Conservation (phyloP, 2,113 vertebrate genomes). For the Zeus faber region DNA sequence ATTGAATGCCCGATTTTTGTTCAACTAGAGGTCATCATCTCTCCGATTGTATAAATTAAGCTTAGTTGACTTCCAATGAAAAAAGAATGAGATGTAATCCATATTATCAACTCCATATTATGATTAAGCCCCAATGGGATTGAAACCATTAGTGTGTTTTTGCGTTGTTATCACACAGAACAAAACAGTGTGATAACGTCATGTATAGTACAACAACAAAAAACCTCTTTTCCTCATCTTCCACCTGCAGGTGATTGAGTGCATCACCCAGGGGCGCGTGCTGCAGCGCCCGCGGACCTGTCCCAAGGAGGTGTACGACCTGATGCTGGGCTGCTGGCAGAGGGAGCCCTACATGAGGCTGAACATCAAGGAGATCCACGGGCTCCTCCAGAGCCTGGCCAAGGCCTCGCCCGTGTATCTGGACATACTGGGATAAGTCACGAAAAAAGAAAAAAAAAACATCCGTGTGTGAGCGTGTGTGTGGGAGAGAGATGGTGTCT, state of each 20-base stretch:
- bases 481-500: not conserved
- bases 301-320: slow-evolving; percentile 96
- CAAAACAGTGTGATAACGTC: too few relatives aligned
- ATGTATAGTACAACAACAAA: too few relatives aligned
- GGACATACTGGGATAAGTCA: slow-evolving; percentile 98
- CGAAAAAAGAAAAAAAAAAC: too few relatives aligned
- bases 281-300: slow-evolving; percentile 94
- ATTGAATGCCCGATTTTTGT: too few relatives aligned
- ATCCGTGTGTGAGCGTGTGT: not conserved
- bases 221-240: not conserved
- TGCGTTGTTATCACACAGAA: too few relatives aligned
- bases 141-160: too few relatives aligned
- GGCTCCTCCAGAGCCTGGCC: slow-evolving; percentile 93
- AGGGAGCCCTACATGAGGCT: slow-evolving; percentile 97
- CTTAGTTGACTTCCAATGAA: too few relatives aligned
- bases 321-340: slow-evolving; percentile 99
- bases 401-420: slow-evolving; percentile 98
- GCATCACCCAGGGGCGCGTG: slow-evolving; percentile 97
- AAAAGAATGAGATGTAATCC: too few relatives aligned
- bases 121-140: too few relatives aligned
- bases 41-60: too few relatives aligned
- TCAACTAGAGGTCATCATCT: too few relatives aligned
- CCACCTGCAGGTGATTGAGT: slow-evolving; percentile 88
- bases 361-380: slow-evolving; percentile 97
- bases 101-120: too few relatives aligned